A percentile compares a stretch with the other conserved stretches of the same genome.
These are phyloP conservation scores for Scaptomyza caliginosa DNA, from an alignment of 2,888 invertebrate genomes.

Conservation along the genomic window DNA sequence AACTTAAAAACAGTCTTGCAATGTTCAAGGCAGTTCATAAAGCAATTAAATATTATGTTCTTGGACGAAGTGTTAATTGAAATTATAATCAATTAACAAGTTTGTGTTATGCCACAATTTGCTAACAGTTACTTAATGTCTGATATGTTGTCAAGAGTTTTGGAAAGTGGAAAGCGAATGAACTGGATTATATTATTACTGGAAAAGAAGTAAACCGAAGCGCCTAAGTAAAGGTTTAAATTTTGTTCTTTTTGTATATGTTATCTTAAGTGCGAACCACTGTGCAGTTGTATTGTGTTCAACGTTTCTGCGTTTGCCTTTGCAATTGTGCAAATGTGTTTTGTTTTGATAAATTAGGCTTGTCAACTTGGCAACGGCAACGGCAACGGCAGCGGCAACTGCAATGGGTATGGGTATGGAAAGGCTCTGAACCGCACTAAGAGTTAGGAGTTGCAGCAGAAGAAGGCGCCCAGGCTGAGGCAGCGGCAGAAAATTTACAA, in stretches of 20 bases:
- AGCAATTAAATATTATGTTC: background rate
- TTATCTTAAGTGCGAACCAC: conserved; percentile 26
- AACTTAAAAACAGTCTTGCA: background rate
- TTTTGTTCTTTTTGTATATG: background rate
- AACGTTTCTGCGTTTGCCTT: conserved; percentile 72
- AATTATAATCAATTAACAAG: conserved; percentile 17
- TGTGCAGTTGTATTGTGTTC: conserved; percentile 59
- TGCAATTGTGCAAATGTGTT: conserved; percentile 81
- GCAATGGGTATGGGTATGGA: no score
- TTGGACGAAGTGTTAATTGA: background rate
- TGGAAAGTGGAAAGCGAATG: background rate
- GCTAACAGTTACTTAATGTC: background rate
- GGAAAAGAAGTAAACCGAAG: no score
- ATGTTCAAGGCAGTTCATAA: background rate
- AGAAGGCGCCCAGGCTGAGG: conserved; percentile 39
- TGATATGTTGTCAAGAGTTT: background rate
- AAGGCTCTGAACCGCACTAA: conserved; percentile 60
- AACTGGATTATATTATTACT: no score
- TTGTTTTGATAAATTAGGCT: conserved; percentile 83
- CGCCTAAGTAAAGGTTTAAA: no score
- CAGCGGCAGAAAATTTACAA: conserved; percentile 71
- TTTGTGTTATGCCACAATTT: background rate
- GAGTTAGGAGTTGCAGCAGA: conserved; percentile 13
- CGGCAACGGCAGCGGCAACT: conserved; percentile 4
- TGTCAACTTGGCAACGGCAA: conserved; percentile 76